Conservation (phyloP, 30 jellyfish, hydroid and myxozoan species). For the Catostylus mosaicus region DNA sequence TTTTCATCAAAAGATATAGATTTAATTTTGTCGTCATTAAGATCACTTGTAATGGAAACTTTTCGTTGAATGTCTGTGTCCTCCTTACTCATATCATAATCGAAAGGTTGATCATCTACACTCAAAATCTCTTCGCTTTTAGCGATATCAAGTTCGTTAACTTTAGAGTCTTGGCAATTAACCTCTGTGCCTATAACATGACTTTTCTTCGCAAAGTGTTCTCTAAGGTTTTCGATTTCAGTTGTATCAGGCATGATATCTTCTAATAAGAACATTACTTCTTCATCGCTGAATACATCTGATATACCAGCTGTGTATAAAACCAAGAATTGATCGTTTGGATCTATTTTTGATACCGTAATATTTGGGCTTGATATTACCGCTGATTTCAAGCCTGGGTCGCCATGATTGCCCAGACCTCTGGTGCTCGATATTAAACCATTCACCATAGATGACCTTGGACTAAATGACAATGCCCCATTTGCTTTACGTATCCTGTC, state of each 20-base stretch:
- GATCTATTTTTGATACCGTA: conserved; percentile 1
- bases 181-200: not conserved
- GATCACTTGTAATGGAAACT: not conserved
- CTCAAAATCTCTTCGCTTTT: not conserved
- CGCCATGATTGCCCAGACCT: conserved; percentile 84
- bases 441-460: conserved; percentile 23
- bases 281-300: conserved; percentile 68
- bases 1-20: not conserved
- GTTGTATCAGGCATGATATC: conserved; percentile 69
- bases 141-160: not conserved
- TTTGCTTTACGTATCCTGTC: conserved; percentile 37
- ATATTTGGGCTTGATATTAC: conserved; percentile 52
- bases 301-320: conserved; percentile 64
- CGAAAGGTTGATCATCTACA: not conserved
- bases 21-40: not conserved
- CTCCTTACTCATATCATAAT: not conserved
- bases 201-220: conserved; percentile 12
- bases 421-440: conserved; percentile 66
- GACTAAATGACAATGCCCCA: conserved; percentile 22
- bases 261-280: conserved; percentile 67
- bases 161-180: not conserved
- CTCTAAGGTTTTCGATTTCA: conserved; percentile 39
- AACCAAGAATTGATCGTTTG: conserved; percentile 47
- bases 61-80: not conserved
- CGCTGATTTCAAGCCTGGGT: conserved; percentile 27